Base-by-base conservation (phyloP, 2,113 vertebrate genomes). In the Sialia sialis region DNA sequence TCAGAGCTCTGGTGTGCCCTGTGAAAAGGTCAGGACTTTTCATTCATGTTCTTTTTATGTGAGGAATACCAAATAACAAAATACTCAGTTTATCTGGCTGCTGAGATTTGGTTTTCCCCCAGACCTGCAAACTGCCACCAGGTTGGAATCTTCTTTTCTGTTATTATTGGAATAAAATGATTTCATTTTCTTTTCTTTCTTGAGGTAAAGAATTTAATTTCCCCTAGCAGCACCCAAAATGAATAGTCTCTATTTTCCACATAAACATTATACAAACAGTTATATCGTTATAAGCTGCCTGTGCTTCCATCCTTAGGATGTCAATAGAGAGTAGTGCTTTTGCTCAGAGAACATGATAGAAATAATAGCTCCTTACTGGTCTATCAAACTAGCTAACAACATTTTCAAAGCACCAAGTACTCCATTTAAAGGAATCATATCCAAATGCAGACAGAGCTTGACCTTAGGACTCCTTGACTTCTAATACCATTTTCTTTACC, bases 1-100 rank as follows among this genome's bases (percentile, higher is more conserved):
- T 87, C 88, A 96, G 87, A 93, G 66, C 44, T 58, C 51, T 66
- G 58, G 77, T 70, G 29, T 64, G 62, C 75, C 76, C 69, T 11
- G 1, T 87, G 94, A 95, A 97, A 97, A 97, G 95, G 95, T 95
- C 97, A 97, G 84, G 78, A 7, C 90, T 97, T 95, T 96, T 84
- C 93, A 80, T 94, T 92, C 84, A 46, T 87, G 82, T 87, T 92
- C 90, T 67, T 93, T 95, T 94, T 84, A 69, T 84, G 66, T 85
- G 81, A 96, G 85, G 74, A 97, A 96, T 94, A 94, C 74, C 90
- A 97, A 96, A 97, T 78, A 95, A 92, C 52, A 91, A 96, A 92
- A n/a, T 30, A 46, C 76, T 51, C 29, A 73, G n/a, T 89, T 85
- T 75, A 95, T 55, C 20, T 54, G 84, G 52, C 79, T 93, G 62